Evolutionary conservation across 1,140 invertebrate species (phyloP).

Genomic region (Sycophila sp.): DNA sequence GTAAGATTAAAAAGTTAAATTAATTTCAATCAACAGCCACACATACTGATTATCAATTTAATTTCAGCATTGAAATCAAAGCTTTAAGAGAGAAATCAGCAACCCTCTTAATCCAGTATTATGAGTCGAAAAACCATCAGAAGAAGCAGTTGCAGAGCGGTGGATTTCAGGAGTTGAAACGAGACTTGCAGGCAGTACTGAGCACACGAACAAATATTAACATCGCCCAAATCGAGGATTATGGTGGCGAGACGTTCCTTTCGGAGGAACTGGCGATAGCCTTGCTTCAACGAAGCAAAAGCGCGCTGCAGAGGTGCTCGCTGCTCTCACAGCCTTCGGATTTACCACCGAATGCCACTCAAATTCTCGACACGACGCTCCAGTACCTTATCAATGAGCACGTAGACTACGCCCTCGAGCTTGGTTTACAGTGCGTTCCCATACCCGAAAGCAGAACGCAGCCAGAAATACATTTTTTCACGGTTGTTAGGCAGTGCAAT

Average conservation of each 20-base stretch:
- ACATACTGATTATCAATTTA: neutral
- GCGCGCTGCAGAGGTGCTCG: slow-evolving; percentile 89
- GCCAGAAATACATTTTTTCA: slow-evolving; percentile 93
- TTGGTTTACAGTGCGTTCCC: slow-evolving; percentile 91
- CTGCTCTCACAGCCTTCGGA: slow-evolving; percentile 85
- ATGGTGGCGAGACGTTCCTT: slow-evolving; percentile 96
- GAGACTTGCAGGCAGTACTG: slow-evolving; percentile 94
- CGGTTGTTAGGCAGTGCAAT: slow-evolving; percentile 93
- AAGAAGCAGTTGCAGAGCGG: slow-evolving; percentile 86
- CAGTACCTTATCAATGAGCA: slow-evolving; percentile 91
- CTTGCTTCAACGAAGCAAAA: slow-evolving; percentile 90
- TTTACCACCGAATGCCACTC: slow-evolving; percentile 80
- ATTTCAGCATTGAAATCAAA: slow-evolving; percentile 76
- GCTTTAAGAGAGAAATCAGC: slow-evolving; percentile 81
- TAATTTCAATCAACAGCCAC: neutral
- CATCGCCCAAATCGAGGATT: slow-evolving; percentile 93
- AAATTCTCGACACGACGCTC: slow-evolving; percentile 88
- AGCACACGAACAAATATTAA: slow-evolving; percentile 92
- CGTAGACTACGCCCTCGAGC: slow-evolving; percentile 94
- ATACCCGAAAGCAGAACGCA: slow-evolving; percentile 86
- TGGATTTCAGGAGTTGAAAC: slow-evolving; percentile 90
- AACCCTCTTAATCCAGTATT: slow-evolving; percentile 84
- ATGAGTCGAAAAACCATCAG: slow-evolving; percentile 93
- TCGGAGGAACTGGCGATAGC: slow-evolving; percentile 96
- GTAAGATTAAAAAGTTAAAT: slow-evolving; percentile 63